phyloP scores from a whole-genome alignment of 2,888 invertebrate genomes.

The Oegoconia quadripuncta region DNA sequence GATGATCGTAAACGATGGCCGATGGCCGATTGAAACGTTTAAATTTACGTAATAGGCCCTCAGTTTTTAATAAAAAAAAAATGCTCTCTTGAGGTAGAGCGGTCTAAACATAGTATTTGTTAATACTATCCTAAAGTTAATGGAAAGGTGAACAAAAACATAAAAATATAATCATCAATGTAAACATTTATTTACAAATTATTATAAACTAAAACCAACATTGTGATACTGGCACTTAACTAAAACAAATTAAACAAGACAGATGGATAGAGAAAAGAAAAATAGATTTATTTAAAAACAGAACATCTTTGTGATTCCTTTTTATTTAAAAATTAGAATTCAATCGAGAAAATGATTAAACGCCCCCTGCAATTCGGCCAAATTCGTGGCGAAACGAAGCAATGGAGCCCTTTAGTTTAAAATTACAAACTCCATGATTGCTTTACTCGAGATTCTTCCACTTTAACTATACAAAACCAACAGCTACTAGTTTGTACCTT shows the following conservation, averaged over 20 bases:
- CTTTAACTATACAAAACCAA: no score
- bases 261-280: background rate
- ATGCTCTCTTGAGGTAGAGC: no score
- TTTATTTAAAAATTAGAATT: conserved; percentile 8
- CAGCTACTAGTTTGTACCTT: background rate
- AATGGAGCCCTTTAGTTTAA: no score
- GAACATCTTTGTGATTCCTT: conserved; percentile 1
- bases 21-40: no score
- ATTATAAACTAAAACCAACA: conserved; percentile 18
- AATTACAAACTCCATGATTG: no score
- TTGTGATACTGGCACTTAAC: conserved; percentile 24
- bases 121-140: background rate
- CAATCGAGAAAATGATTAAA: conserved; percentile 12
- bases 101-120: background rate
- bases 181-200: conserved; percentile 35
- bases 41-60: no score
- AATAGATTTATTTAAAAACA: conserved; percentile 10
- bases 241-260: conserved; percentile 15
- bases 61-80: no score
- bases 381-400: no score
- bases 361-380: no score
- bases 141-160: background rate
- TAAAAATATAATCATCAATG: conserved; percentile 14
- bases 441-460: no score
- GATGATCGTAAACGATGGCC: no score